Conservation (phyloP, 2,888 invertebrate species). For the Dichetophora obliterata region DNA sequence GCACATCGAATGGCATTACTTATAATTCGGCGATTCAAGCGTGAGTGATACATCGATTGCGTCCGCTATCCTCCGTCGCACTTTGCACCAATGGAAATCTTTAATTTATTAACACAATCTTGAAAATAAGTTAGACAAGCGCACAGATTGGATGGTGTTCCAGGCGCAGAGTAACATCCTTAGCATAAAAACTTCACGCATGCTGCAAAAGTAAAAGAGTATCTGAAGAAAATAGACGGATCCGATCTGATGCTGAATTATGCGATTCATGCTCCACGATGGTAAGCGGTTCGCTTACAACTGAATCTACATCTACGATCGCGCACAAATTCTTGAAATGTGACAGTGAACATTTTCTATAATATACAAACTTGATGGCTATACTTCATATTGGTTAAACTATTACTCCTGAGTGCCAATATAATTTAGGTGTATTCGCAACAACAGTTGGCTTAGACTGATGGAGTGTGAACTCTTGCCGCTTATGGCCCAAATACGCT, state of each 20-base stretch:
- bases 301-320: not conserved
- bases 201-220: not conserved
- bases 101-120: conserved; percentile 25
- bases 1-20: conserved; percentile 15
- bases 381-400: not conserved
- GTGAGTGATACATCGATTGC: conserved; percentile 29
- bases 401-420: too few relatives aligned
- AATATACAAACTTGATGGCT: conserved; percentile 1
- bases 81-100: not conserved
- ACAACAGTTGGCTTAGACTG: not conserved
- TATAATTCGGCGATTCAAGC: conserved; percentile 28
- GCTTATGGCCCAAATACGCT: not conserved
- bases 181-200: not conserved
- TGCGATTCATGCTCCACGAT: not conserved
- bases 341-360: not conserved
- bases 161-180: too few relatives aligned
- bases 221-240: not conserved
- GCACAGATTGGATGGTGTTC: too few relatives aligned
- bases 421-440: too few relatives aligned
- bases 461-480: not conserved
- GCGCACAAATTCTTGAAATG: not conserved
- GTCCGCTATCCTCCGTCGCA: conserved; percentile 1
- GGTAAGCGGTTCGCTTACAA: not conserved
- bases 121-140: not conserved
- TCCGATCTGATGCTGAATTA: not conserved